phyloP scores from a whole-genome alignment of 2,888 invertebrate species.

The Erannis defoliaria region DNA sequence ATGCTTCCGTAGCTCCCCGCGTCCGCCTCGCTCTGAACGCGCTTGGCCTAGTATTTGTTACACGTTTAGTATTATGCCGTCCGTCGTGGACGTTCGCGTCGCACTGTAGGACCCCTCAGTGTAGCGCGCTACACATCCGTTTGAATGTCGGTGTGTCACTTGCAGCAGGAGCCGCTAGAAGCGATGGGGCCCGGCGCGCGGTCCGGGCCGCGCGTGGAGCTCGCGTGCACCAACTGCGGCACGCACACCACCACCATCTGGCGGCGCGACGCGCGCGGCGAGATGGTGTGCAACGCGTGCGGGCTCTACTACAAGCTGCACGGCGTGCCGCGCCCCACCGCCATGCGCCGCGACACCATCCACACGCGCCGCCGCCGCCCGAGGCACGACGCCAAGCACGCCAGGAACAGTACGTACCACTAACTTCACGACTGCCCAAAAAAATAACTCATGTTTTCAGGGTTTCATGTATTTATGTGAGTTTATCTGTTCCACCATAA shows the following conservation, averaged over 20 bases:
- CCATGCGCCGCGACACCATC: constrained; percentile 98
- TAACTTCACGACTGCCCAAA: too few relatives aligned
- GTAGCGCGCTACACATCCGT: not conserved
- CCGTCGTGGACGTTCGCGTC: too few relatives aligned
- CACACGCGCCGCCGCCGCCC: constrained; percentile 97
- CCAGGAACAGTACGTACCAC: constrained; percentile 73
- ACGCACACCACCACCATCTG: constrained; percentile 99
- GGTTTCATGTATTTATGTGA: too few relatives aligned
- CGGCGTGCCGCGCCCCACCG: constrained; percentile 96
- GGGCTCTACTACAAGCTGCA: constrained; percentile 99
- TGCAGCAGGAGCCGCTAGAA: constrained; percentile 59
- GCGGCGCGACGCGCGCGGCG: constrained; percentile 97
- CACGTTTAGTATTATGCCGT: too few relatives aligned
- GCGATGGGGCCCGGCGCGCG: constrained; percentile 42
- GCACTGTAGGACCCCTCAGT: too few relatives aligned
- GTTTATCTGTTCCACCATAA: too few relatives aligned
- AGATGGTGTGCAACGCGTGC: constrained; percentile 99
- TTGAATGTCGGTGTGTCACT: not conserved
- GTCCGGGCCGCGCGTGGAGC: constrained; percentile 88
- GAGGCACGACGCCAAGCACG: constrained; percentile 88
- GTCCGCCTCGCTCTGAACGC: too few relatives aligned
- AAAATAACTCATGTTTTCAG: too few relatives aligned
- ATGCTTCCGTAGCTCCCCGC: too few relatives aligned
- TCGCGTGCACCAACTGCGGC: constrained; percentile 98
- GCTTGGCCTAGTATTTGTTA: too few relatives aligned